Base-by-base conservation (phyloP, 2,888 invertebrate genomes). In the Ischnura elegans region DNA sequence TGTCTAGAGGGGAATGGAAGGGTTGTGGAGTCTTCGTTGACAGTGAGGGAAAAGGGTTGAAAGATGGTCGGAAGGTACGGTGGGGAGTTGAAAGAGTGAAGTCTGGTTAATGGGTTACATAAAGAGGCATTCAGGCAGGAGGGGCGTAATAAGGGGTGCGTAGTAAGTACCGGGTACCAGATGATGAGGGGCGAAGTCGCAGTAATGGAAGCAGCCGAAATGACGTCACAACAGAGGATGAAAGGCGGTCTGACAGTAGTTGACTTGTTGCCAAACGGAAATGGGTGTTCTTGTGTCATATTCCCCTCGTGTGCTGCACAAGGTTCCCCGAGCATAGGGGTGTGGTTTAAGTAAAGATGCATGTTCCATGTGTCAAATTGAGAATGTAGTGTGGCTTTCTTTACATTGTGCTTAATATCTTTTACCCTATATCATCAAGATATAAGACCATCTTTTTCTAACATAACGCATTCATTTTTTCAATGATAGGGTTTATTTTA, bases 31-130 rank as follows among this genome's bases (percentile, higher is more conserved):
- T 36, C 16, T 36, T 36, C 36, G 36, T 76, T 36, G 76, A 76
- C 76, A 36, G 36, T 76, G 29, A 36, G 76, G 76, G 76, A 29
- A 76, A 76, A 76, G 13, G 76, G 76, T 8, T 36, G 36, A 36
- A 6, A 16, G 36, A 76, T 76, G n/a, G 29, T 76, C 25, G 76
- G 36, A 36, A 36, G 76, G 76, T 16, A 76, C 13, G 16, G 16
- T 10, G 76, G 76, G 76, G 29, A 4, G 76, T 36, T 76, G 36
- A 13, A 61, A 36, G 76, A 36, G 76, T 76, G 76, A 76, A 36
- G 76, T 76, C 76, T 76, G 76, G 76, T 76, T 76, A 76, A 76
- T 76, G 76, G 76, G 36, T 76, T 29, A 25, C 76, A 76, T 76
- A 76, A 76, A 76, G 76, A 76, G 76, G 25, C 25, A 76, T 76